phyloP scores from a whole-genome alignment of 2,888 invertebrate genomes.

The Drosophila robusta region DNA sequence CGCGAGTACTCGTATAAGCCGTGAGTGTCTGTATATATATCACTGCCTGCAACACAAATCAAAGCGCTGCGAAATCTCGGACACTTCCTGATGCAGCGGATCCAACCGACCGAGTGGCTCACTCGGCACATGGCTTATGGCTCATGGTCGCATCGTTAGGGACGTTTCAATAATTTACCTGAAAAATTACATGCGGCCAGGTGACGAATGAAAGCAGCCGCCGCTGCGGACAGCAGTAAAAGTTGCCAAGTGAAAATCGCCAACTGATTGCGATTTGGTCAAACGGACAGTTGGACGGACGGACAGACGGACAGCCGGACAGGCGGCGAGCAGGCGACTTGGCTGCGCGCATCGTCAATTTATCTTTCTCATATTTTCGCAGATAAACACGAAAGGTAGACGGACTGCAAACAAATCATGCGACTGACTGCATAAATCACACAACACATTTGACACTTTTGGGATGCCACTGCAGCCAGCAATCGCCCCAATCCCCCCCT shows the following conservation, averaged over 20 bases:
- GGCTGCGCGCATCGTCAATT: constrained; percentile 61
- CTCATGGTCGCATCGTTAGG: constrained; percentile 46
- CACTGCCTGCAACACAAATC: constrained; percentile 57
- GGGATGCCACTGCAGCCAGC: constrained; percentile 70
- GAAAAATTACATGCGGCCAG: constrained; percentile 61
- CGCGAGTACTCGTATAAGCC: not conserved
- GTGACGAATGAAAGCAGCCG: constrained; percentile 77
- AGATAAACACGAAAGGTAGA: constrained; percentile 82
- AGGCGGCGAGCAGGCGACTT: constrained; percentile 17
- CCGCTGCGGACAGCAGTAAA: constrained; percentile 69
- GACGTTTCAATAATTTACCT: constrained; percentile 67
- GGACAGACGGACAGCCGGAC: too few species aligned
- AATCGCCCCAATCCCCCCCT: constrained; percentile 1
- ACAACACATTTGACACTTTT: constrained; percentile 83
- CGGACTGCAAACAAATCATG: constrained; percentile 84
- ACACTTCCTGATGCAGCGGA: constrained; percentile 50
- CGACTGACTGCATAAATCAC: constrained; percentile 84
- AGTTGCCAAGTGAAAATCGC: constrained; percentile 75
- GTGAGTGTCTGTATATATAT: constrained; percentile 37
- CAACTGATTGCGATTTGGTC: constrained; percentile 71
- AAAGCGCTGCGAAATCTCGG: constrained; percentile 46
- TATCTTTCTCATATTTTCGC: constrained; percentile 82
- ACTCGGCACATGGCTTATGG: constrained; percentile 5
- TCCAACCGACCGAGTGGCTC: constrained; percentile 25
- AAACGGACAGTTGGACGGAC: constrained; percentile 27